phyloP scores from a whole-genome alignment of 1,140 invertebrate species.

The Bombus superbus region DNA sequence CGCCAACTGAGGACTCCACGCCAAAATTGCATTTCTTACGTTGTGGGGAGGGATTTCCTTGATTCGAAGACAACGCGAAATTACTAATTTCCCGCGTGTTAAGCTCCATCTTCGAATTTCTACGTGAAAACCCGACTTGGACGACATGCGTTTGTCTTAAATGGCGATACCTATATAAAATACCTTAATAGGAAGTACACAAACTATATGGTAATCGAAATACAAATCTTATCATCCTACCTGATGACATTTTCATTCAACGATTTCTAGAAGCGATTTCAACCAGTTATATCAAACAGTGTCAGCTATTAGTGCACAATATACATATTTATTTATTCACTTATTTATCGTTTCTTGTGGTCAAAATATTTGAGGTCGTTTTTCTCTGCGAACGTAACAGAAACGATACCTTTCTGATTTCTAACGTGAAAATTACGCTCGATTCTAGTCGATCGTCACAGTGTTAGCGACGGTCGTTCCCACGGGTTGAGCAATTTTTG shows the following conservation, averaged over 20 bases:
- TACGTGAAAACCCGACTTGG: too few relatives aligned
- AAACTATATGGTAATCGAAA: fast-evolving
- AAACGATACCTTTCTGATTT: fast-evolving
- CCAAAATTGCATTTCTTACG: constrained; percentile 65
- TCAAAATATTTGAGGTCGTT: background rate
- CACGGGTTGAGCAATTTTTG: constrained; percentile 14
- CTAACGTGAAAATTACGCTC: background rate
- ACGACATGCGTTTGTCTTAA: fast-evolving
- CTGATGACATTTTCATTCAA: too few relatives aligned
- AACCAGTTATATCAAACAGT: too few relatives aligned
- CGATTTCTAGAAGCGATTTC: too few relatives aligned
- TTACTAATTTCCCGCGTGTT: constrained; percentile 37
- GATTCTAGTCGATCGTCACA: background rate
- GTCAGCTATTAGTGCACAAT: fast-evolving
- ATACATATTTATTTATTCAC: too few relatives aligned
- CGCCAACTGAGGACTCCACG: constrained; percentile 53
- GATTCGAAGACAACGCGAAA: constrained; percentile 47
- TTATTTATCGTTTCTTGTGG: too few relatives aligned
- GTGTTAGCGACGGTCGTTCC: fast-evolving
- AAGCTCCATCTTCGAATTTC: constrained; percentile 1
- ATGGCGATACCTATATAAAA: background rate
- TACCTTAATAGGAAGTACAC: fast-evolving
- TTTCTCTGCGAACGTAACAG: background rate
- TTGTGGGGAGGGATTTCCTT: constrained; percentile 48
- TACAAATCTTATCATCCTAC: fast-evolving